phyloP scores from a whole-genome alignment of 2,113 vertebrate genomes.

The Ceyx melanurus region DNA sequence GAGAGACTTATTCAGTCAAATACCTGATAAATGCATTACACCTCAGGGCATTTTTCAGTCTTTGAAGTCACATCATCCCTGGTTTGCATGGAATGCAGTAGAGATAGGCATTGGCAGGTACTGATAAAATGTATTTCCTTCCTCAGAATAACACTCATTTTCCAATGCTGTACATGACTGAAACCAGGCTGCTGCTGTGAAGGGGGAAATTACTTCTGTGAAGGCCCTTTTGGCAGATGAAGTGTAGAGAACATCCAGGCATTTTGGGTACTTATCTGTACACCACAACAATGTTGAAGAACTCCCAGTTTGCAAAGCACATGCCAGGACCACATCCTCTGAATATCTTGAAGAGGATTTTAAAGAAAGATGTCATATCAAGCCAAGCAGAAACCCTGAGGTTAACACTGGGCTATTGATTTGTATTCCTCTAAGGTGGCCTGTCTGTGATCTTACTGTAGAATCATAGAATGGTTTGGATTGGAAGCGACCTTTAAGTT shows the following conservation, averaged over 20 bases:
- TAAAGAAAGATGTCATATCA: background rate
- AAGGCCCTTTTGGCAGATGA: background rate
- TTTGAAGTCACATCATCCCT: slow-evolving; percentile 4
- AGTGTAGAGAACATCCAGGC: background rate
- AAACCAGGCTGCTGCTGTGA: background rate
- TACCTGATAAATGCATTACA: background rate
- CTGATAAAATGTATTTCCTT: background rate
- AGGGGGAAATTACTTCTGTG: background rate
- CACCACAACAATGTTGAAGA: background rate
- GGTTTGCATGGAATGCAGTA: background rate
- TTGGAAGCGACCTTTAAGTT: background rate
- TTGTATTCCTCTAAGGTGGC: background rate
- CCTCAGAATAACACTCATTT: background rate
- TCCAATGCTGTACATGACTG: background rate
- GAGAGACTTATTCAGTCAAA: background rate
- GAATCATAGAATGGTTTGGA: background rate
- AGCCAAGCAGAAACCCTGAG: background rate
- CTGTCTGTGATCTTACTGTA: background rate
- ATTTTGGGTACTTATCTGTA: background rate
- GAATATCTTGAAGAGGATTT: background rate
- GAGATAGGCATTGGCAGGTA: background rate
- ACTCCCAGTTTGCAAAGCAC: background rate
- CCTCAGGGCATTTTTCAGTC: background rate
- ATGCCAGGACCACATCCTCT: background rate
- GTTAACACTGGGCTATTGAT: background rate